Conservation (phyloP, 2,888 invertebrate genomes). For the Mythimna vitellina region DNA sequence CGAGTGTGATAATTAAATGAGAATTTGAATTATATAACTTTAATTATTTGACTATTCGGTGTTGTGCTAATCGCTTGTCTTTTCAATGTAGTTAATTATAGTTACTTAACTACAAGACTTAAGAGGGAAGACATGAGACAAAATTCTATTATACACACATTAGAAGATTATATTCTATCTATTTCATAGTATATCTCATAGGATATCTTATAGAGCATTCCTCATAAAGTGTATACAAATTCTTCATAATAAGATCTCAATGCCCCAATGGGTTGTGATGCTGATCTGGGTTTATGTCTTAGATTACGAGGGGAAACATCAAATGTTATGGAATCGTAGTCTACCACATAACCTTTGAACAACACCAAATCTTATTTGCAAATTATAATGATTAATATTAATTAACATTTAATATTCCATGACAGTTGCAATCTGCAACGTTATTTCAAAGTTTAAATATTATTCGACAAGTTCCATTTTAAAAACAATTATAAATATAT, state of each 20-base stretch:
- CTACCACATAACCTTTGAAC: slow-evolving; percentile 24
- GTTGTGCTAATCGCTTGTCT: slow-evolving; percentile 67
- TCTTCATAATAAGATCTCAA: slow-evolving; percentile 51
- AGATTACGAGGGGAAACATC: slow-evolving; percentile 42
- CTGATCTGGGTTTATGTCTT: slow-evolving; percentile 35
- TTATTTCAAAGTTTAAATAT: slow-evolving; percentile 43
- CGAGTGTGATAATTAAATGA: slow-evolving; percentile 66
- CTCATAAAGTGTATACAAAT: slow-evolving; percentile 56
- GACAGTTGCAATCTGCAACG: slow-evolving; percentile 41
- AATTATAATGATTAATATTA: slow-evolving; percentile 46
- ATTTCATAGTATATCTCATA: slow-evolving; percentile 63
- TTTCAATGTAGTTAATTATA: slow-evolving; percentile 63
- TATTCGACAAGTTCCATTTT: slow-evolving; percentile 38
- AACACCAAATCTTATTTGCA: slow-evolving; percentile 50
- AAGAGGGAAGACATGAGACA: slow-evolving; percentile 63
- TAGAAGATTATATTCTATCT: slow-evolving; percentile 64
- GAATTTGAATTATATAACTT: slow-evolving; percentile 62
- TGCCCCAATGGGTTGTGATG: slow-evolving; percentile 65
- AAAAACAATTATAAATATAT: slow-evolving; percentile 44
- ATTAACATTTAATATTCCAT: slow-evolving; percentile 48
- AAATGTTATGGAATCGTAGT: slow-evolving; percentile 45
- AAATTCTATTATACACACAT: slow-evolving; percentile 65
- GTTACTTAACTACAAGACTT: slow-evolving; percentile 65
- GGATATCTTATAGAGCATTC: slow-evolving; percentile 57
- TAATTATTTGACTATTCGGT: slow-evolving; percentile 63